These are phyloP conservation scores for Geococcyx californianus DNA, from an alignment of 2,113 vertebrate genomes.

Conservation along the genomic window DNA sequence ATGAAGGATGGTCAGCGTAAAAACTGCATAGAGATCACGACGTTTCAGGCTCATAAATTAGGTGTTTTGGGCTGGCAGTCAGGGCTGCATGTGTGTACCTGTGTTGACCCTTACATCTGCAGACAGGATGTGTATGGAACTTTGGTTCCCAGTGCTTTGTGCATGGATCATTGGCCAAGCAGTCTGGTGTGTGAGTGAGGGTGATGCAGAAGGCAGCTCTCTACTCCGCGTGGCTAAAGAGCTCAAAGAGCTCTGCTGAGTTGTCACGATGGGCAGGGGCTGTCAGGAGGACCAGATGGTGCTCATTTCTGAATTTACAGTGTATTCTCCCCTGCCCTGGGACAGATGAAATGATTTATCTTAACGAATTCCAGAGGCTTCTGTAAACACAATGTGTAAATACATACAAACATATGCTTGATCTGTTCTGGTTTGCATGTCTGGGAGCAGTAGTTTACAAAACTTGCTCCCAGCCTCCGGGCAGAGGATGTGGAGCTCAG, in stretches of 20 bases:
- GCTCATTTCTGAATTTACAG: not conserved
- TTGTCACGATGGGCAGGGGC: not conserved
- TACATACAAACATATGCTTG: not conserved
- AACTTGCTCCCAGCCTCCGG: not conserved
- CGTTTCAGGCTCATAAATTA: not conserved
- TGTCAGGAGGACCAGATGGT: not conserved
- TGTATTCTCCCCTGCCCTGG: not conserved
- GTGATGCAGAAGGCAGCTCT: not conserved
- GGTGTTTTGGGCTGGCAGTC: not conserved
- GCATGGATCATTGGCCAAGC: not conserved
- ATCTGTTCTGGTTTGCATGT: not conserved
- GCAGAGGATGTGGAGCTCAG: not conserved
- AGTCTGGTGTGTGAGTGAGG: not conserved
- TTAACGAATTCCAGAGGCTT: slow-evolving; percentile 1
- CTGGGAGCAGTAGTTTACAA: not conserved
- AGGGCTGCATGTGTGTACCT: not conserved
- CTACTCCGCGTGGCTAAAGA: rapidly evolving
- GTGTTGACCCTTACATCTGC: not conserved
- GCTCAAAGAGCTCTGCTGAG: not conserved
- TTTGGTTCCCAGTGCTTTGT: not conserved
- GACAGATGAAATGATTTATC: not conserved
- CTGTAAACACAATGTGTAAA: slow-evolving; percentile 20
- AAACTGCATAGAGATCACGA: not conserved
- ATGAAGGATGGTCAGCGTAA: rapidly evolving
- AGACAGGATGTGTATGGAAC: not conserved